These are phyloP conservation scores for Chydorus sphaericus DNA, from an alignment of 2,888 invertebrate genomes.

Conservation along the genomic window DNA sequence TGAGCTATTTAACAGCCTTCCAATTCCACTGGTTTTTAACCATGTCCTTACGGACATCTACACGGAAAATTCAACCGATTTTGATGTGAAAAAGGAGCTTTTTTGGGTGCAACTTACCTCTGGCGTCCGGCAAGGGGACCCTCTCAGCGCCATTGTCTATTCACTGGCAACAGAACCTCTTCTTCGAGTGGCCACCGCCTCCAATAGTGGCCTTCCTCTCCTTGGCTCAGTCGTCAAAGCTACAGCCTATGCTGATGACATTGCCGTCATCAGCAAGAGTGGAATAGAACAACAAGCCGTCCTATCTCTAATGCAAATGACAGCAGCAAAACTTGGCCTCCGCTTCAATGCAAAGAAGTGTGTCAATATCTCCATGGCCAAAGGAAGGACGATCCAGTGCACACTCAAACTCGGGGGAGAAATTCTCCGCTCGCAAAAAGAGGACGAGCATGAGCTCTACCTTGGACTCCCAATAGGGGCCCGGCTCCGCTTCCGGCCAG, in stretches of 20 bases:
- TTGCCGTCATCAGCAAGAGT: background rate
- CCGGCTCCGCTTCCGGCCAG: background rate
- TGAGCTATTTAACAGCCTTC: background rate
- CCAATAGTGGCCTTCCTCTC: background rate
- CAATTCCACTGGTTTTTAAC: background rate
- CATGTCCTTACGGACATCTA: background rate
- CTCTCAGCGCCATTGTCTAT: background rate
- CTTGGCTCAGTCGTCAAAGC: background rate
- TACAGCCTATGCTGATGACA: background rate
- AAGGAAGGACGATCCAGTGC: background rate
- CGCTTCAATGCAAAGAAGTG: background rate
- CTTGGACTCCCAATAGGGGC: background rate
- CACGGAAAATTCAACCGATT: background rate
- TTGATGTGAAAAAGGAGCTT: background rate
- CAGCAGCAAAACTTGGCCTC: background rate
- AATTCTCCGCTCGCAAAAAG: background rate
- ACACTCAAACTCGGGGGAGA: background rate
- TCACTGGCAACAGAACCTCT: background rate
- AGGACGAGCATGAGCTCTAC: background rate
- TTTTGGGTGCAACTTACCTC: background rate
- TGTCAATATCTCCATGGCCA: background rate
- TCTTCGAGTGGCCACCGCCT: background rate
- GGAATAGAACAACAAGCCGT: background rate
- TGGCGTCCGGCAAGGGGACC: background rate
- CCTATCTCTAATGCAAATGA: background rate